Base-by-base conservation (phyloP, 2,113 vertebrate species). In the Apeltes quadracus region DNA sequence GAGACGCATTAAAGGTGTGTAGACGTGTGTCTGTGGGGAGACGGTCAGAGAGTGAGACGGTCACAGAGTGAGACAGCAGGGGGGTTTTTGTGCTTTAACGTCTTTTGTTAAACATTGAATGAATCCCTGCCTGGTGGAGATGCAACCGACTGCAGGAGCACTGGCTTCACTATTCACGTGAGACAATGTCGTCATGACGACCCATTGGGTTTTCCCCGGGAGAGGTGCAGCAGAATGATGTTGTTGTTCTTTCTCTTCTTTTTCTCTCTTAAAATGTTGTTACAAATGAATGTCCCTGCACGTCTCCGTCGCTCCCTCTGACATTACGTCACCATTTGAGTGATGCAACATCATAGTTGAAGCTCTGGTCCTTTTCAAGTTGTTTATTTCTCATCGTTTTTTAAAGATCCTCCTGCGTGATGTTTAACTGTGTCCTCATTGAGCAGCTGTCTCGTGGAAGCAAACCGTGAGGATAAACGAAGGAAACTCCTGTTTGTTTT, bases 271-370 rank as follows among this genome's bases (percentile, higher is more conserved):
- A 2, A 48, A 48, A 48, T n/a, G 9, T 46, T n/a, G 18, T 48
- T n/a, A 18, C 7, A 7, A n/a, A 48, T 48, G 8, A n/a, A 7
- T n/a, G n/a, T n/a, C n/a, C n/a, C n/a, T n/a, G n/a, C n/a, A n/a
- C n/a, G n/a, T n/a, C n/a, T n/a, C n/a, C n/a, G n/a, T n/a, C n/a
- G n/a, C n/a, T n/a, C n/a, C n/a, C n/a, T n/a, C n/a, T n/a, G 61
- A 75, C 81, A 92, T 92, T 91, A 92, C 91, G 85, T 92, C 91
- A 91, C 72, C 68, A 7, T 56, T 44, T 12, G 0, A 20, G 27
- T 50, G 3, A 13, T 20, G 43, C 48, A 2, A 38, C 29, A 3
- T 0, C 10, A 23, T 15, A 2, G 12, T 39, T 18, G 3, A 32
- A 57, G 0, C 39, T 39, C 34, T 62, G 5, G 13, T 61, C 0